Conservation (phyloP, 2,888 invertebrate genomes). For the Cylindroiulus punctatus region DNA sequence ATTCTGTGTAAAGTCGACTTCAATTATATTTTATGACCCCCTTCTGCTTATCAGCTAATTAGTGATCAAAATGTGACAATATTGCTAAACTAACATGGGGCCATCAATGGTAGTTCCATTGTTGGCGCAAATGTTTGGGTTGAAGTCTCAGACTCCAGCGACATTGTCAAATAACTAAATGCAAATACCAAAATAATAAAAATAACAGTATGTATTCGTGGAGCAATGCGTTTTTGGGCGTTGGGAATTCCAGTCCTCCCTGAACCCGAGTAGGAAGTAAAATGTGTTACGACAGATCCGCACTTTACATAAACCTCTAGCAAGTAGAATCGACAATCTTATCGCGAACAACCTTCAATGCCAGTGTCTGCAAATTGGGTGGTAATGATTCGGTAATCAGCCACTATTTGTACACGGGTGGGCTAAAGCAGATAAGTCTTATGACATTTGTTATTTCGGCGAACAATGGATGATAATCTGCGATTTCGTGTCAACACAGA, state of each 20-base stretch:
- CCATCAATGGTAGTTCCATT: neutral
- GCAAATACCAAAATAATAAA: too few relatives aligned
- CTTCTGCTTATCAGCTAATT: neutral
- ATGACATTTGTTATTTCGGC: neutral
- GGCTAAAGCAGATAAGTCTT: neutral
- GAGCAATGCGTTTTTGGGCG: neutral
- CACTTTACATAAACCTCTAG: neutral
- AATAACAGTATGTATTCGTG: too few relatives aligned
- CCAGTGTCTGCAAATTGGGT: neutral
- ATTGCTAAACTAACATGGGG: neutral
- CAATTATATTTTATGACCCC: neutral
- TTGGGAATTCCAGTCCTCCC: neutral
- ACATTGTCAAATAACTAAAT: neutral
- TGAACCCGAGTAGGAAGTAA: neutral
- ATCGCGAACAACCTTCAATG: conserved; percentile 3
- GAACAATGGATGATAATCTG: conserved; percentile 11
- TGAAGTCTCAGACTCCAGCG: neutral
- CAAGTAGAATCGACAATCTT: neutral
- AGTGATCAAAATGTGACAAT: neutral
- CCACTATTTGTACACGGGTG: neutral
- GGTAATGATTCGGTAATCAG: conserved; percentile 12
- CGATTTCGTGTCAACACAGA: conserved; percentile 11
- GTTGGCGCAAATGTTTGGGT: too few relatives aligned
- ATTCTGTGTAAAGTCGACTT: neutral
- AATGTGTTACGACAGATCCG: neutral